Base-by-base conservation (phyloP, 2,113 vertebrate species). In the Periophthalmus modestus region DNA sequence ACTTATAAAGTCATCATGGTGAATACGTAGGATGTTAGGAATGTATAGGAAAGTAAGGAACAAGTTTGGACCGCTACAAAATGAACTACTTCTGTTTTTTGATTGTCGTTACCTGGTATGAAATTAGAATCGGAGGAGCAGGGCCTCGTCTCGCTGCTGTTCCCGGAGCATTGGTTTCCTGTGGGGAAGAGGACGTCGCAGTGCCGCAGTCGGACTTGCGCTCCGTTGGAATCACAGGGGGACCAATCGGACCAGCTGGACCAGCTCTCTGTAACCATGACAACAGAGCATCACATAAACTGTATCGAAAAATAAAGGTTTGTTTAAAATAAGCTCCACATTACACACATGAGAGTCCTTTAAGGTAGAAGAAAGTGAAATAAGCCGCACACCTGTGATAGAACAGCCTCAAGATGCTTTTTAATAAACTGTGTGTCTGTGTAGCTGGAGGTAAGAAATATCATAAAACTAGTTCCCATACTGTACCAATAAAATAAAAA, bases 161-260 rank as follows among this genome's bases (percentile, higher is more conserved):
- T 99, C 71, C 97, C 97, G 0, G 92, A 94, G 85, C 97, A 99
- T 91, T 98, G 97, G 89, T 92, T 95, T 67, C 96, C 96, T 80
- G 95, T 94, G 0, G 97, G 97, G 77, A 99, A 99, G 43, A 96
- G 87, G 48, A 97, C 84, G 58, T 95, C 77, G 47, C 97, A 99
- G 78, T 95, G 97, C 39, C 97, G 96, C 34, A 91, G 28, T 0
- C 97, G 96, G 72, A 91, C 76, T 89, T 97, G 97, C 79, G 88
- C 19, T 0, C 96, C 95, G 0, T 94, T 93, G 0, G 93, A 85
- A 72, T 96, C 95, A 0, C 97, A 99, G n/a, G 86, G 91, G 0
- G 96, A 96, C 97, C 97, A 99, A 73, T 94, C 90, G 0, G 97
- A 98, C 97, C 97, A 99, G 77, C 94, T 93, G 0, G 96, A 98